These are phyloP conservation scores for Sebastes ruberrimus DNA, from an alignment of 2,797 vertebrate genomes.

Conservation along the genomic window DNA sequence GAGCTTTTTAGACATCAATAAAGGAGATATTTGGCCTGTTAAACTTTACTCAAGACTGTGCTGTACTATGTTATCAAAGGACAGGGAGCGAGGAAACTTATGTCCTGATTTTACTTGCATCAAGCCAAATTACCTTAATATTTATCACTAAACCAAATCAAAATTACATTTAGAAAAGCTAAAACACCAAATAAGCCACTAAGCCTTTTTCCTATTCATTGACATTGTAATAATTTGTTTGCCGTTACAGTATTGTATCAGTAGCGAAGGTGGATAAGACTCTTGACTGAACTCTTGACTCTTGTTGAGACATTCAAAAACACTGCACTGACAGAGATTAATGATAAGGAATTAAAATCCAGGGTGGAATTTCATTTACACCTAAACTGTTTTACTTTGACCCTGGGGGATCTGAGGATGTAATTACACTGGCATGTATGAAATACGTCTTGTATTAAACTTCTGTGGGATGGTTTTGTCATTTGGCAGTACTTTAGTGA, in stretches of 20 bases:
- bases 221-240: not conserved
- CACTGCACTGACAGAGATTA: not conserved
- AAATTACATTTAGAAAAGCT: not conserved
- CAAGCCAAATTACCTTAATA: not conserved
- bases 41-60: not conserved
- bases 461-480: not conserved
- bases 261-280: not conserved
- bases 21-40: not conserved
- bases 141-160: not conserved
- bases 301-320: too few species aligned
- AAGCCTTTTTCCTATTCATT: not conserved
- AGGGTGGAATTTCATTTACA: conserved; percentile 24
- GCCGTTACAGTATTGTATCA: not conserved
- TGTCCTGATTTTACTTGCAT: not conserved
- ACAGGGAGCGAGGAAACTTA: not conserved
- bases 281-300: not conserved
- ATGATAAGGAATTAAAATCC: not conserved
- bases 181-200: not conserved
- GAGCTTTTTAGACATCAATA: not conserved
- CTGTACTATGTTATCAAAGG: not conserved
- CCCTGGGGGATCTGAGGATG: conserved; percentile 14
- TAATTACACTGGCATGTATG: not conserved
- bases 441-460: not conserved
- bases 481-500: not conserved
- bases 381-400: conserved; percentile 10